Evolutionary conservation across 2,797 vertebrate genomes (phyloP), one percentile per base, ranked within the genome.

Genomic region (Heterohyrax brucei): DNA sequence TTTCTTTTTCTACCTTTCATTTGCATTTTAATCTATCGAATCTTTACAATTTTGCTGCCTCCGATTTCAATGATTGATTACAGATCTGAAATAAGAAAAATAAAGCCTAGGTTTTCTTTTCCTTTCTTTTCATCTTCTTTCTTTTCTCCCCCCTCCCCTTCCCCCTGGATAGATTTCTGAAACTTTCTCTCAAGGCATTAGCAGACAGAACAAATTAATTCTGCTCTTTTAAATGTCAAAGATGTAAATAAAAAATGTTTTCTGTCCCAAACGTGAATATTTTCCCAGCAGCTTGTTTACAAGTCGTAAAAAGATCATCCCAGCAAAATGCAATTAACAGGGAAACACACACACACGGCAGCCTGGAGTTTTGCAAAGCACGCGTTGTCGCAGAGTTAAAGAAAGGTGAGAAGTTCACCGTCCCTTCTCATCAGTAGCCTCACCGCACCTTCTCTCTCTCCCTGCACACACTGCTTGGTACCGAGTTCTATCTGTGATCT

Each of bases 1-100:
- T 98, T 98, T 98, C 98, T 98, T 98, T 98, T 98, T 98, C 98
- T 98, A 98, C 97, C 98, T 98, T 98, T 98, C 98, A 98, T 99
- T 99, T 99, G 98, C 98, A 98, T 99, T 98, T 98, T 98, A 98
- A 99, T 98, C 98, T 98, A 98, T 98, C 98, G 98, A 98, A 98
- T 98, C 98, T 98, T 98, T 98, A 98, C 98, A 98, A 98, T 98
- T 98, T 98, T 98, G 97, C 98, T 98, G 98, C 98, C 98, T 98
- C 98, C 98, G 98, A 98, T 98, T 98, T 98, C 97, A 97, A 96
- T 98, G 98, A 98, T 98, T 98, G 98, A 98, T 98, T 98, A 98
- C 98, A 98, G 98, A 98, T 98, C 98, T 98, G 97, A 98, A 98
- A 98, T 98, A 97, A 95, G 98, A 97, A 98, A 97, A 95, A 92